Evolutionary conservation across 2,113 vertebrate species (phyloP), one percentile per base, ranked within the genome.

Genomic region (Synodontis membranacea): DNA sequence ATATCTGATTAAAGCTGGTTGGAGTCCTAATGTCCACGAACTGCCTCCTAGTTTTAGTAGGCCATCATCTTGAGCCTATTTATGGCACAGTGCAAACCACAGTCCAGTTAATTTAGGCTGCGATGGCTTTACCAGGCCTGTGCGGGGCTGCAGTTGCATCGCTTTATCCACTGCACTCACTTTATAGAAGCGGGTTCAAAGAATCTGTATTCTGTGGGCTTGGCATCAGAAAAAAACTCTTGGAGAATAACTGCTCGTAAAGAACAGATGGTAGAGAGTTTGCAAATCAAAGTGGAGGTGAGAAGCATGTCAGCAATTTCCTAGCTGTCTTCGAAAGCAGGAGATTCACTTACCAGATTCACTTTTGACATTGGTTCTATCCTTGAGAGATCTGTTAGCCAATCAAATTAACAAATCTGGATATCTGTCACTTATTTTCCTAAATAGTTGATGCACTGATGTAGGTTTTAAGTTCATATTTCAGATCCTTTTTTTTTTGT

Each of bases 41-140:
- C 80, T 78, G 87, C 84, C 76, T 54, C 31, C 54, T 82, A 82
- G 66, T 60, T 90, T 60, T 80, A 75, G 81, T 83, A 88, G 86
- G 87, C 87, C 89, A 68, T 88, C 89, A 88, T 90, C 89, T 88
- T 80, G 66, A 52, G 84, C 54, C 89, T 88, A 90, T 88, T 90
- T 86, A 62, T 52, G 78, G 46, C 48, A 44, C 39, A 5, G 50
- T 2, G 37, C 34, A 60, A 78, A 88, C 87, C 89, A 58, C 86
- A 82, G 84, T 68, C 82, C 84, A 83, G 84, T 86, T 90, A 72
- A 86, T 84, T 88, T 72, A 39, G 70, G 58, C 87, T 37, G 54
- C 50, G 87, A 90, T 86, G 82, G 86, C 84, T 88, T 86, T 78
- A 86, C 17, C 86, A 86, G 89, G 82, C 84, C 64, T 12, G 34